These are phyloP conservation scores for Squalus acanthias DNA, from an alignment of 2,797 vertebrate species.

Conservation along the genomic window DNA sequence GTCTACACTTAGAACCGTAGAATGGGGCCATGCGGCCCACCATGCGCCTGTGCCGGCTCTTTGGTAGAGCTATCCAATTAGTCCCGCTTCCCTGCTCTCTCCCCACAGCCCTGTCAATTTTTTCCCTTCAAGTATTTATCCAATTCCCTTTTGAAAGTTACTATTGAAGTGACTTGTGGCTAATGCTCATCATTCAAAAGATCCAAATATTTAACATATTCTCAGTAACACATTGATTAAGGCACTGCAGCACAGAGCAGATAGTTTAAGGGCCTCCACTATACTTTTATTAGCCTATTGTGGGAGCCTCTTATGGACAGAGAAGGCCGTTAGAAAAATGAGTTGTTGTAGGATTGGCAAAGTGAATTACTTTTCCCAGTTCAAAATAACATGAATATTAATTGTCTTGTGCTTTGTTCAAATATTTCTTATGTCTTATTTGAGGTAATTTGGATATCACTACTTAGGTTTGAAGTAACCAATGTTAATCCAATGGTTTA, in stretches of 20 bases:
- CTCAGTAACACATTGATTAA: background rate
- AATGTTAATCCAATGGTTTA: background rate
- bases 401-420: background rate
- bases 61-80: too few species aligned
- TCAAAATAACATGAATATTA: background rate
- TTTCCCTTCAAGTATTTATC: background rate
- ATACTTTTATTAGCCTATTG: background rate
- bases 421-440: background rate
- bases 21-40: too few species aligned
- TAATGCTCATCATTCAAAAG: background rate
- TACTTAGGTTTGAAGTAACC: background rate
- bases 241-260: background rate
- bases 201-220: background rate
- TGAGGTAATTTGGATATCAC: background rate
- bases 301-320: background rate
- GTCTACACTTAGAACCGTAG: too few species aligned
- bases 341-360: background rate
- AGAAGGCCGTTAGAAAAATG: background rate
- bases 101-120: too few species aligned
- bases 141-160: background rate
- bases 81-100: too few species aligned
- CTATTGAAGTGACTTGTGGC: background rate
- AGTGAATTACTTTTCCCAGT: background rate
- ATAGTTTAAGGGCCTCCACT: background rate
- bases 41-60: too few species aligned